phyloP scores from a whole-genome alignment of 2,888 invertebrate genomes.

The Drosophila prolongata region DNA sequence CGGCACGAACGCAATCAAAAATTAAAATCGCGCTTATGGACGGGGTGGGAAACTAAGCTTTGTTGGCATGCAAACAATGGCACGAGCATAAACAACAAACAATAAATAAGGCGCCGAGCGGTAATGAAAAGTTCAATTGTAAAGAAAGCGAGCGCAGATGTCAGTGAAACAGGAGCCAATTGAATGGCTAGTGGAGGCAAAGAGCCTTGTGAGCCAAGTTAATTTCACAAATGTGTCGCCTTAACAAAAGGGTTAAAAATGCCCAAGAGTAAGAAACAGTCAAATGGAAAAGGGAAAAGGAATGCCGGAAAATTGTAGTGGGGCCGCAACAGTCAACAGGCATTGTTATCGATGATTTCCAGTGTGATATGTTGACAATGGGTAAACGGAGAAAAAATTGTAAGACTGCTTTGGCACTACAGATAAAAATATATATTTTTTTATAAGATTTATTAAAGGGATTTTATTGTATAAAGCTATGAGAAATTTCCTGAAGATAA shows the following conservation, averaged over 20 bases:
- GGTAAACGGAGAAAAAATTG: constrained; percentile 2
- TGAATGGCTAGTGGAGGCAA: constrained; percentile 15
- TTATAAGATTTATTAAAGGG: no score
- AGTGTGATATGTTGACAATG: constrained; percentile 43
- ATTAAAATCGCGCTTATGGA: constrained; percentile 55
- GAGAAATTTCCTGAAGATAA: no score
- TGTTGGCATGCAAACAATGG: constrained; percentile 34
- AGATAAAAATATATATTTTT: no score
- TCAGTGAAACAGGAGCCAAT: constrained; percentile 58
- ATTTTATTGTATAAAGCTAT: no score
- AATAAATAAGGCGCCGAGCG: constrained; percentile 51
- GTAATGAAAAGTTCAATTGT: constrained; percentile 66
- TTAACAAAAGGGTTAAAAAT: constrained; percentile 71
- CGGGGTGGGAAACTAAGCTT: neutral
- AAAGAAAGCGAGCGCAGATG: constrained; percentile 45
- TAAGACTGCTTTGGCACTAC: neutral
- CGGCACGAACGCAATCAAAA: constrained; percentile 62
- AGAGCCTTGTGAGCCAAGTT: constrained; percentile 45
- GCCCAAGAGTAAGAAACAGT: neutral
- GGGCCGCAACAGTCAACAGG: constrained; percentile 39
- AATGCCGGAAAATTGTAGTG: neutral
- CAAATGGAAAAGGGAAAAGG: neutral
- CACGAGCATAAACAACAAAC: constrained; percentile 56
- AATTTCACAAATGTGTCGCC: constrained; percentile 64
- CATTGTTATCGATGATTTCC: constrained; percentile 49